These are phyloP conservation scores for Subanguina moxae DNA, from an alignment of 1,140 invertebrate genomes.

Conservation along the genomic window DNA sequence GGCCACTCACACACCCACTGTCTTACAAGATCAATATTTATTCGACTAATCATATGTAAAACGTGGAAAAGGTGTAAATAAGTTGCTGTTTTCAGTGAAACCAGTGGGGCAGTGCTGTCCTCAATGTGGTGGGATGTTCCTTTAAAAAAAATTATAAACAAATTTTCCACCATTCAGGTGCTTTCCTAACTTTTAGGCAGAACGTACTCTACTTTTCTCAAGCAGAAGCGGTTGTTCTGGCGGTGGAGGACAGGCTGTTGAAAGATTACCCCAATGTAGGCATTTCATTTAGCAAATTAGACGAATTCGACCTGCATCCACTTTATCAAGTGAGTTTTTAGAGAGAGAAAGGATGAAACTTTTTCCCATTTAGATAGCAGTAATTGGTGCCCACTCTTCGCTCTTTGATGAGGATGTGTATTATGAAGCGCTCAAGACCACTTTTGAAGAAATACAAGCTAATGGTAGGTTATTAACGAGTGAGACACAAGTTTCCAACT, in stretches of 20 bases:
- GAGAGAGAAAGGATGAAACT: no score
- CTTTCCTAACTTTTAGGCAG: slow-evolving; percentile 6
- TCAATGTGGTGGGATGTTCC: background rate
- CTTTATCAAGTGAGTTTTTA: slow-evolving; percentile 1
- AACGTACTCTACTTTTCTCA: background rate
- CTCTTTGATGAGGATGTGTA: slow-evolving; percentile 3
- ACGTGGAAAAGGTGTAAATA: no score
- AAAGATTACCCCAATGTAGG: background rate
- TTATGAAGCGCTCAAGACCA: background rate
- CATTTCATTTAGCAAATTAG: background rate
- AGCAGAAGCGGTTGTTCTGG: background rate
- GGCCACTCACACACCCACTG: no score
- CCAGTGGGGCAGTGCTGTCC: slow-evolving; percentile 13
- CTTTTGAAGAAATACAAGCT: slow-evolving; percentile 1
- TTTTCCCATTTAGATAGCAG: slow-evolving; percentile 7
- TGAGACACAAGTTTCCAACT: no score
- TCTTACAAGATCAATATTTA: no score
- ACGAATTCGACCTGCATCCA: slow-evolving; percentile 2
- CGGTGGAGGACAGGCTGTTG: background rate
- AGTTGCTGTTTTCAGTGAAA: background rate
- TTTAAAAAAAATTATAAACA: background rate
- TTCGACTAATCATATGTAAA: no score
- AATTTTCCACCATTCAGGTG: background rate
- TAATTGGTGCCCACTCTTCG: background rate
- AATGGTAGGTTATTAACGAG: slow-evolving; percentile 1